phyloP scores from a whole-genome alignment of 2,113 vertebrate species.

The Actinemys pallida region DNA sequence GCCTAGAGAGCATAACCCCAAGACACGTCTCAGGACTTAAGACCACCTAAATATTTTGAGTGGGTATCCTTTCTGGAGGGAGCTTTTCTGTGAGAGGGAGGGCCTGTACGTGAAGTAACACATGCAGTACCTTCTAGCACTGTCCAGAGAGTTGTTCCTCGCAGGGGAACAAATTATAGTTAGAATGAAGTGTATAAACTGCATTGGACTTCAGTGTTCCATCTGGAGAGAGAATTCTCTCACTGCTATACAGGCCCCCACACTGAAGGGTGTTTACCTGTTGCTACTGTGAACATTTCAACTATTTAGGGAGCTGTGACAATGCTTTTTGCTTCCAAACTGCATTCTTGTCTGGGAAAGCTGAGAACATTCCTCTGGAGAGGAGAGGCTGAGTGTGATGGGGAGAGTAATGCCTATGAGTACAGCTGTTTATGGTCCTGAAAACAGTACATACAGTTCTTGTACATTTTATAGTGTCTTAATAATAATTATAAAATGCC shows the following conservation, averaged over 20 bases:
- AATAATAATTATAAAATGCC: slow-evolving; percentile 59
- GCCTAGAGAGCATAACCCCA: background rate
- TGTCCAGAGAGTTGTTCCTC: background rate
- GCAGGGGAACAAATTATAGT: too few relatives aligned
- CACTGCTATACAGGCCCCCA: background rate
- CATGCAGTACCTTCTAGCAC: background rate
- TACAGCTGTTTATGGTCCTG: slow-evolving; percentile 53
- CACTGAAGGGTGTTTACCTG: background rate
- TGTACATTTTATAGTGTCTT: slow-evolving; percentile 52
- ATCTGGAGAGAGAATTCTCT: background rate
- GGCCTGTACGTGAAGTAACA: background rate
- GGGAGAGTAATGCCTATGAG: slow-evolving; percentile 49
- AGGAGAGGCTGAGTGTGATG: slow-evolving; percentile 24
- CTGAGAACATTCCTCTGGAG: slow-evolving; percentile 56
- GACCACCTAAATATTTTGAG: background rate
- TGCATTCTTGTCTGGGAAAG: slow-evolving; percentile 69
- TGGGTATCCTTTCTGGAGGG: background rate
- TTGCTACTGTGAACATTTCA: background rate
- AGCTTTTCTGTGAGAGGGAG: background rate
- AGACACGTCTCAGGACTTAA: background rate
- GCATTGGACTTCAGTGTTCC: background rate
- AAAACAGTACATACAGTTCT: slow-evolving; percentile 71
- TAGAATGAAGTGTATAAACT: background rate
- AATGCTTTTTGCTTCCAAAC: slow-evolving; percentile 54
- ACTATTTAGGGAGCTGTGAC: slow-evolving; percentile 63